These are phyloP conservation scores for Branchellion lobata DNA, from an alignment of 2,888 invertebrate genomes.

Conservation along the genomic window DNA sequence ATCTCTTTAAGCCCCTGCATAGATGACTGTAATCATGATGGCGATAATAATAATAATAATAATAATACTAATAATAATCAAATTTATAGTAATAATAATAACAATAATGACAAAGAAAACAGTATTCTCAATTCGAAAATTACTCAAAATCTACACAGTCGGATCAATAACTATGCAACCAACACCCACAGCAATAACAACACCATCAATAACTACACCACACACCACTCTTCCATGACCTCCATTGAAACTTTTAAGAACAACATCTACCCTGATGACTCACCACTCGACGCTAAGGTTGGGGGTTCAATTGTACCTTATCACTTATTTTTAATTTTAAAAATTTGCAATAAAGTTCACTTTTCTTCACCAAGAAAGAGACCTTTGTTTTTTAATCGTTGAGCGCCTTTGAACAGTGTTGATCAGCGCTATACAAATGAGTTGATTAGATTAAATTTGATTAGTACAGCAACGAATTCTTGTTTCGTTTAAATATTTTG, in stretches of 20 bases:
- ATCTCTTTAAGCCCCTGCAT: too few species aligned
- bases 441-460: too few species aligned
- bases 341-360: too few species aligned
- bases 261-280: background rate
- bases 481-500: too few species aligned
- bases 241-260: background rate
- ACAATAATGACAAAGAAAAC: background rate
- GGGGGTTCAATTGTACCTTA: too few species aligned
- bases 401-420: too few species aligned
- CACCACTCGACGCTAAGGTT: background rate
- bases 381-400: too few species aligned
- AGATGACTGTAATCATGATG: background rate
- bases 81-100: background rate
- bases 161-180: background rate
- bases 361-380: too few species aligned
- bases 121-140: background rate
- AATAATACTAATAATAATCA: background rate
- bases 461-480: too few species aligned
- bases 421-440: too few species aligned
- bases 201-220: background rate
- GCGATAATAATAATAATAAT: background rate
- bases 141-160: background rate
- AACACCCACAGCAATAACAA: conserved; percentile 2
- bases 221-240: background rate
- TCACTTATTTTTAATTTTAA: too few species aligned